phyloP scores from a whole-genome alignment of 1,140 invertebrate genomes.

The Arion vulgaris region DNA sequence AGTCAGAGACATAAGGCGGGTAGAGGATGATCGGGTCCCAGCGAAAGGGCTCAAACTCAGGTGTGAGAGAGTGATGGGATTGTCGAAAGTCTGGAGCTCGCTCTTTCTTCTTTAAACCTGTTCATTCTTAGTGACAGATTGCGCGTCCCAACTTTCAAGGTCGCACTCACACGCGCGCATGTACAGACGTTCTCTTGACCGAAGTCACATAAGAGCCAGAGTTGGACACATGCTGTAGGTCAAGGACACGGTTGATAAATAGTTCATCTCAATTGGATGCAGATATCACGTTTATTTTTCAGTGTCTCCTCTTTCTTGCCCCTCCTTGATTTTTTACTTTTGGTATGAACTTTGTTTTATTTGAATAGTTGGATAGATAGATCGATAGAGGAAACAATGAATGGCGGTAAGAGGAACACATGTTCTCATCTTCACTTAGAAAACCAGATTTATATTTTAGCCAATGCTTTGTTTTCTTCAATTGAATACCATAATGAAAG shows the following conservation, averaged over 20 bases:
- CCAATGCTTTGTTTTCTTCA: too few species aligned
- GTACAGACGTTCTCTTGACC: background rate
- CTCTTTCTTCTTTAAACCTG: conserved; percentile 5
- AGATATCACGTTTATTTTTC: too few species aligned
- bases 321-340: too few species aligned
- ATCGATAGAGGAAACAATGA: too few species aligned
- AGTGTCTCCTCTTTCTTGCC: too few species aligned
- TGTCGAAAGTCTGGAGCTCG: background rate
- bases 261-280: background rate
- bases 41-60: background rate
- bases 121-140: conserved; percentile 12
- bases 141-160: background rate
- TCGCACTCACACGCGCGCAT: background rate
- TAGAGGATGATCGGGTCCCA: background rate
- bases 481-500: too few species aligned
- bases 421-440: too few species aligned
- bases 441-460: too few species aligned
- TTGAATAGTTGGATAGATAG: too few species aligned
- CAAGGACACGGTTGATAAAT: background rate
- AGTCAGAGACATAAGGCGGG: background rate
- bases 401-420: too few species aligned
- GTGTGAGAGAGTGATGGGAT: background rate
- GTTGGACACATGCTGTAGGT: background rate
- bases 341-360: too few species aligned
- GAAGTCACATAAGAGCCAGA: background rate